A percentile compares a stretch with the other conserved stretches of the same genome.
Evolutionary conservation across 2,113 vertebrate species (phyloP).

Genomic region (Hydropotes inermis): DNA sequence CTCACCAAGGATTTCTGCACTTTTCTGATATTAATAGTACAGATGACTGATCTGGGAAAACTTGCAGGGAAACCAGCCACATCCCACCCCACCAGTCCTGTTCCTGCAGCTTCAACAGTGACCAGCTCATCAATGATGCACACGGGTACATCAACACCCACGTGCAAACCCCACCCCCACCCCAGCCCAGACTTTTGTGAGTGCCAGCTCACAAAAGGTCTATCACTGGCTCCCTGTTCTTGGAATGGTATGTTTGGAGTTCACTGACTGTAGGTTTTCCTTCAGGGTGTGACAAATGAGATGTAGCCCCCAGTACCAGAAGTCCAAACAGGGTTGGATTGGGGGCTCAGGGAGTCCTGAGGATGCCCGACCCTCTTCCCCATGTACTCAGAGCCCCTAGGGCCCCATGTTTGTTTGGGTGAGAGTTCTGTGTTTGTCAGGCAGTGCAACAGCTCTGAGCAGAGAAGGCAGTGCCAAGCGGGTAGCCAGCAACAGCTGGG

Average conservation of each 20-base stretch:
- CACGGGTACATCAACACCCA: background rate
- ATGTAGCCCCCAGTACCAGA: background rate
- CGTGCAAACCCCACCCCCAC: rapidly evolving
- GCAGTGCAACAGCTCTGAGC: background rate
- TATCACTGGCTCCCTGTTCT: background rate
- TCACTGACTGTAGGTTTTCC: background rate
- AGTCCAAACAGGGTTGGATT: background rate
- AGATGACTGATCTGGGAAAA: background rate
- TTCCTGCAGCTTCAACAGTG: background rate
- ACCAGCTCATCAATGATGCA: background rate
- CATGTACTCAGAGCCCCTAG: background rate
- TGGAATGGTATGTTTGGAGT: background rate
- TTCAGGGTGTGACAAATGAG: background rate
- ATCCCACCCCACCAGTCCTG: rapidly evolving
- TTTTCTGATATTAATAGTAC: background rate
- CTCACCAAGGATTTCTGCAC: background rate
- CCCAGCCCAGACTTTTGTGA: background rate
- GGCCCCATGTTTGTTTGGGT: conserved; percentile 40
- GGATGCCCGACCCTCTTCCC: background rate
- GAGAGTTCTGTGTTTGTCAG: background rate
- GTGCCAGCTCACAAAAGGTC: background rate
- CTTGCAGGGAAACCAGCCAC: background rate
- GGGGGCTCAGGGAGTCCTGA: background rate
- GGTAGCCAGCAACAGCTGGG: conserved; percentile 54
- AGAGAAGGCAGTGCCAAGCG: background rate